These are phyloP conservation scores for Xenopus borealis DNA, from an alignment of 2,113 vertebrate species.

Conservation along the genomic window DNA sequence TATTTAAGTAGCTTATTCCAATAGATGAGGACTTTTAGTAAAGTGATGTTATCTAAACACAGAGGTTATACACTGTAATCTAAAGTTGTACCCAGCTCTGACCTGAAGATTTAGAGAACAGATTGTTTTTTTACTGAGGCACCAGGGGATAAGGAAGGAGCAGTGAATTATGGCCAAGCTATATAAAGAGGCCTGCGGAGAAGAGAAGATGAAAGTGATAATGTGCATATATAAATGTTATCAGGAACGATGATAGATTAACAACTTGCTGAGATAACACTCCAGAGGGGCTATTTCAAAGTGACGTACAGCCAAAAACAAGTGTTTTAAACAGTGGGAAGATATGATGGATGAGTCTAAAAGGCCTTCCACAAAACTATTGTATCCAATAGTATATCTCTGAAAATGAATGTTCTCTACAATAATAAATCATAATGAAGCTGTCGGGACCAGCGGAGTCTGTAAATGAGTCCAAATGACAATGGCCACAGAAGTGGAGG, in stretches of 20 bases:
- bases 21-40: constrained; percentile 3
- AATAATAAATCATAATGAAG: background rate
- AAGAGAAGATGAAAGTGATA: constrained; percentile 38
- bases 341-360: background rate
- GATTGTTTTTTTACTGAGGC: constrained; percentile 23
- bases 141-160: constrained; percentile 6
- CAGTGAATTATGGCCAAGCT: constrained; percentile 28
- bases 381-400: background rate
- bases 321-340: constrained; percentile 7
- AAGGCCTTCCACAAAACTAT: background rate
- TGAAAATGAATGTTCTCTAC: background rate
- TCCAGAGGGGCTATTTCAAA: background rate
- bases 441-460: too few species aligned
- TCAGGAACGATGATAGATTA: constrained; percentile 34
- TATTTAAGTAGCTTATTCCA: constrained; percentile 1
- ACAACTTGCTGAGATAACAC: background rate
- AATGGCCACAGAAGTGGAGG: too few species aligned
- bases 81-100: constrained; percentile 1
- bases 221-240: constrained; percentile 39
- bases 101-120: constrained; percentile 13
- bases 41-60: background rate
- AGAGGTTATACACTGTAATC: background rate
- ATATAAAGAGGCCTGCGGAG: constrained; percentile 27
- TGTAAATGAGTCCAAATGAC: too few species aligned
- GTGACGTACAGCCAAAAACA: constrained; percentile 2